Conservation (phyloP, 2,888 invertebrate genomes). For the Alloplasta piceator region DNA sequence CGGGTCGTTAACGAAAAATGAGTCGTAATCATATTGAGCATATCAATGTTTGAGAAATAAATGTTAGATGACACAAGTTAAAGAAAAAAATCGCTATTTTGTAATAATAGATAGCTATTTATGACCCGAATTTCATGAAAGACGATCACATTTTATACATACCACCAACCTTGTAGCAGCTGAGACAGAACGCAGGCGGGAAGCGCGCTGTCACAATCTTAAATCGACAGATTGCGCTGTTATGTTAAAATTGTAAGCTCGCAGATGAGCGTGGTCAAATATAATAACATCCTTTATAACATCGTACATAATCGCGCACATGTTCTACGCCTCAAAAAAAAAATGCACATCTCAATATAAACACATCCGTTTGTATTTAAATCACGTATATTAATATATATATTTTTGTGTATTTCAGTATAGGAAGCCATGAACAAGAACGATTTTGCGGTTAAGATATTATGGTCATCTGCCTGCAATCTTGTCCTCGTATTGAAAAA, state of each 20-base stretch:
- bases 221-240: conserved; percentile 48
- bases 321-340: background rate
- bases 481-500: no score
- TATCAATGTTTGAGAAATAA: no score
- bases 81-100: background rate
- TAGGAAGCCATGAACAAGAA: no score
- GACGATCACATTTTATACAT: conserved; percentile 6
- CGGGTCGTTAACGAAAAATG: no score
- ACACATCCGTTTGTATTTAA: background rate
- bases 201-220: conserved; percentile 59
- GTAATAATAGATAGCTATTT: background rate
- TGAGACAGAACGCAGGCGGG: conserved; percentile 56
- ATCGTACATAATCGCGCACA: conserved; percentile 31
- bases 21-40: no score
- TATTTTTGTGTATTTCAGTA: background rate
- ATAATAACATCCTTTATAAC: conserved; percentile 4
- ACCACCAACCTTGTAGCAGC: conserved; percentile 55
- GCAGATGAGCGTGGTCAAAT: conserved; percentile 36
- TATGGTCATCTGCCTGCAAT: no score
- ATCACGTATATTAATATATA: background rate
- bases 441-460: no score
- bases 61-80: background rate
- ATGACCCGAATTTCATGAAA: background rate
- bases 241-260: conserved; percentile 46
- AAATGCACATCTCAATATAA: background rate